Conservation (phyloP, 2,113 vertebrate species). For the Mystacornis crossleyi region DNA sequence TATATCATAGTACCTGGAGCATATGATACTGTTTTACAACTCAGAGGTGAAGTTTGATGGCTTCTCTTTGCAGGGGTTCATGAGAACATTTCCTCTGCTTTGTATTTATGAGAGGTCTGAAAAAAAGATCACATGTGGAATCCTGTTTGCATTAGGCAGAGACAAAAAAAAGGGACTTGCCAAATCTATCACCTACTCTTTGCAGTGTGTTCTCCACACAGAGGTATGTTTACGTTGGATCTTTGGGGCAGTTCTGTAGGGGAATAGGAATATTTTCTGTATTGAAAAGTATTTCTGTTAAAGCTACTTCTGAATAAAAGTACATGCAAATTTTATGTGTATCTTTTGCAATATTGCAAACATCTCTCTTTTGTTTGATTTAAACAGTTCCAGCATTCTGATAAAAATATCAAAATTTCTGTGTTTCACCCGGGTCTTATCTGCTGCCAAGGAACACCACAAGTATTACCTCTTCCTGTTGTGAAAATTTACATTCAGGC, state of each 20-base stretch:
- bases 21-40: slow-evolving; percentile 36
- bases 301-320: neutral
- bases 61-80: slow-evolving; percentile 26
- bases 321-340: neutral
- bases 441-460: neutral
- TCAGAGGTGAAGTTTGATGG: slow-evolving; percentile 1
- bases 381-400: neutral
- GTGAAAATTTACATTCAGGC: neutral
- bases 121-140: slow-evolving; percentile 8
- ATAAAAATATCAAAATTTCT: neutral
- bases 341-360: neutral
- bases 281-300: neutral
- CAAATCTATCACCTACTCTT: slow-evolving; percentile 12
- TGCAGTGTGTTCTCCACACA: neutral
- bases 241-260: neutral
- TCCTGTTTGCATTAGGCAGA: neutral
- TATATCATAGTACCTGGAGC: slow-evolving; percentile 10
- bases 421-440: neutral
- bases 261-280: neutral
- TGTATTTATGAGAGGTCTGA: slow-evolving; percentile 36
- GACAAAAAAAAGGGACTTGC: neutral
- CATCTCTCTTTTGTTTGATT: neutral
- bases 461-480: neutral
- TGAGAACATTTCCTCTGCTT: slow-evolving; percentile 45
- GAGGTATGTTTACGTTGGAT: neutral